Conservation (phyloP, 2,888 invertebrate species). For the Cheilosia scutellata region DNA sequence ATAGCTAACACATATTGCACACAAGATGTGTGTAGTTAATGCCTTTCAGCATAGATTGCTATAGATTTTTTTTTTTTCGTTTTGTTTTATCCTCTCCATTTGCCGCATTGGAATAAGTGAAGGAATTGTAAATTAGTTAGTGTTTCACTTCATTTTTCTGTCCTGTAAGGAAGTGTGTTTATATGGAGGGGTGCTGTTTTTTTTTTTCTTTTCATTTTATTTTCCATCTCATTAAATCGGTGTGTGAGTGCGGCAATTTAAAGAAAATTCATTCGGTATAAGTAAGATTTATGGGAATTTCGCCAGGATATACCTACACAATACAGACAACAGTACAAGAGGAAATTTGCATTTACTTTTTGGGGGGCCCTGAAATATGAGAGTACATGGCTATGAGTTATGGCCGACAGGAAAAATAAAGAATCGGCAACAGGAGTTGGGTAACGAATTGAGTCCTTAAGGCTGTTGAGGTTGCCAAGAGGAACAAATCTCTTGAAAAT, state of each 20-base stretch:
- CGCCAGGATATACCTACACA: constrained; percentile 16
- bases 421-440: not conserved
- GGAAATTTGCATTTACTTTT: constrained; percentile 45
- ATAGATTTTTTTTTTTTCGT: constrained; percentile 7
- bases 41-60: constrained; percentile 41
- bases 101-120: constrained; percentile 46
- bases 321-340: constrained; percentile 2
- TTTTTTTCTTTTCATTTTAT: constrained; percentile 10
- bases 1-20: constrained; percentile 5
- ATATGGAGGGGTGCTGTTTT: not conserved
- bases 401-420: constrained; percentile 33
- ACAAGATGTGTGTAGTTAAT: constrained; percentile 49
- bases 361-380: constrained; percentile 34
- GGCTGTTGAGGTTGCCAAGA: constrained; percentile 36
- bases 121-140: constrained; percentile 52
- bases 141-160: constrained; percentile 32
- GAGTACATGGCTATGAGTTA: constrained; percentile 51
- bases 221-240: constrained; percentile 53
- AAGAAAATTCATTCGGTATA: constrained; percentile 47
- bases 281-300: constrained; percentile 58
- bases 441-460: constrained; percentile 20
- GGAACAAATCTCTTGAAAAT: constrained; percentile 28
- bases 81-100: constrained; percentile 12
- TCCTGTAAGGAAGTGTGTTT: not conserved
- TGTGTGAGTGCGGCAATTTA: constrained; percentile 47